Evolutionary conservation across 2,888 invertebrate species (phyloP).

Genomic region (Acanthosepion esculentum): DNA sequence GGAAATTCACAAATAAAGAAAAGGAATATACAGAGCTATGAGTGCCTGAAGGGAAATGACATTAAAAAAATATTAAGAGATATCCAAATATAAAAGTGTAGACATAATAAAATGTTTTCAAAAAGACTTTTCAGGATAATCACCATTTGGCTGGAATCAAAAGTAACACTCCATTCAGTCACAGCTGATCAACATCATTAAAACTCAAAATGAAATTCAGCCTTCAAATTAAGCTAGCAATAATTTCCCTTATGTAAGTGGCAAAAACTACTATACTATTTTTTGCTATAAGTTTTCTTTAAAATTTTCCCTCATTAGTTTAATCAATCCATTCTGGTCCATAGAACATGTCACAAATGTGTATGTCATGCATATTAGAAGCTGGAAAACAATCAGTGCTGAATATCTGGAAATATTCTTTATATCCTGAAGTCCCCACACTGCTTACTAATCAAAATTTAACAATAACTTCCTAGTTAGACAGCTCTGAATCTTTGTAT

Average conservation of each 20-base stretch:
- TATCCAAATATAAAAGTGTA: neutral
- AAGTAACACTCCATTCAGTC: neutral
- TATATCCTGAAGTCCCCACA: neutral
- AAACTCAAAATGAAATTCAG: no score
- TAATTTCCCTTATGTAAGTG: no score
- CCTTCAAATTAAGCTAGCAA: no score
- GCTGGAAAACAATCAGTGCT: no score
- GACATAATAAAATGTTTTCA: neutral
- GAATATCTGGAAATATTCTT: neutral
- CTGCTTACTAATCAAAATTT: neutral
- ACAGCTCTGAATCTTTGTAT: neutral
- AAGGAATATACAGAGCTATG: neutral
- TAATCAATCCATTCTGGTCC: no score
- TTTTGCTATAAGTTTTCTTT: no score
- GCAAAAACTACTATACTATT: no score
- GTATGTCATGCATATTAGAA: no score
- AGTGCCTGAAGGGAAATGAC: neutral
- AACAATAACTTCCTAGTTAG: neutral
- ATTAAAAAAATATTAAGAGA: neutral
- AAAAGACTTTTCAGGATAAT: neutral
- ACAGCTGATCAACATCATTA: no score
- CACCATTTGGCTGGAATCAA: neutral
- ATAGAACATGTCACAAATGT: no score
- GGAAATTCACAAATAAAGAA: no score
- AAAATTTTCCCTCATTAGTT: no score